These are phyloP conservation scores for Acrocyrtus sp. DNA, from an alignment of 2,888 invertebrate genomes.

Conservation along the genomic window DNA sequence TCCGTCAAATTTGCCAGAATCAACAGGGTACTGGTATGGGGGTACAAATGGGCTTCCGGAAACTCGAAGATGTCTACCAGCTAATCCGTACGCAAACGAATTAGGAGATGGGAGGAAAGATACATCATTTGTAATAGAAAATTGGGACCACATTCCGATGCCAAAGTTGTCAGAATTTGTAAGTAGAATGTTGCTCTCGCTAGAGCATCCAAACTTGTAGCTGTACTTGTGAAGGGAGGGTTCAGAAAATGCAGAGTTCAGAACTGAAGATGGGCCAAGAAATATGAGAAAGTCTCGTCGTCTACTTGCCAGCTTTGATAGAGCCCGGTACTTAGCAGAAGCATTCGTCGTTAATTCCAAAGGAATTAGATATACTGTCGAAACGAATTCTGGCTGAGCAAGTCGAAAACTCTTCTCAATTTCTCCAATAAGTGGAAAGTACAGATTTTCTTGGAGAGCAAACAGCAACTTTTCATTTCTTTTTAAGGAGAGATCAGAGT, in stretches of 20 bases:
- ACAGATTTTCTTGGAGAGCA: too few species aligned
- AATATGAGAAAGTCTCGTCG: neutral
- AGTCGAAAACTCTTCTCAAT: neutral
- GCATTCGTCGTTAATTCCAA: neutral
- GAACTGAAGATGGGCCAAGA: neutral
- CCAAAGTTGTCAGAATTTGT: too few species aligned
- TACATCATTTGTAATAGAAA: too few species aligned
- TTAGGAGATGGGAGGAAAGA: conserved; percentile 5
- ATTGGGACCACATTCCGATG: neutral
- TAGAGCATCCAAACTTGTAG: neutral
- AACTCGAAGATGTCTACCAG: neutral
- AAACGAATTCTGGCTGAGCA: neutral
- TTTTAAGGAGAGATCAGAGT: too few species aligned
- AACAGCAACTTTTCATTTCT: too few species aligned
- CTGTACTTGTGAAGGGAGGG: neutral
- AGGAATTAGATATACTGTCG: neutral
- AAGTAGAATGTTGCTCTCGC: neutral
- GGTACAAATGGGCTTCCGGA: neutral
- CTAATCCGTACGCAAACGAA: neutral
- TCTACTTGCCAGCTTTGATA: neutral
- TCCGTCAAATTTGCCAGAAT: neutral
- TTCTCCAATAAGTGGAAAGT: too few species aligned
- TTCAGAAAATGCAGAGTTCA: neutral
- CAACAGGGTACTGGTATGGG: neutral
- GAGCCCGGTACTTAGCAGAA: neutral